These are phyloP conservation scores for Colletes collaris DNA, from an alignment of 2,888 invertebrate species.

Conservation along the genomic window DNA sequence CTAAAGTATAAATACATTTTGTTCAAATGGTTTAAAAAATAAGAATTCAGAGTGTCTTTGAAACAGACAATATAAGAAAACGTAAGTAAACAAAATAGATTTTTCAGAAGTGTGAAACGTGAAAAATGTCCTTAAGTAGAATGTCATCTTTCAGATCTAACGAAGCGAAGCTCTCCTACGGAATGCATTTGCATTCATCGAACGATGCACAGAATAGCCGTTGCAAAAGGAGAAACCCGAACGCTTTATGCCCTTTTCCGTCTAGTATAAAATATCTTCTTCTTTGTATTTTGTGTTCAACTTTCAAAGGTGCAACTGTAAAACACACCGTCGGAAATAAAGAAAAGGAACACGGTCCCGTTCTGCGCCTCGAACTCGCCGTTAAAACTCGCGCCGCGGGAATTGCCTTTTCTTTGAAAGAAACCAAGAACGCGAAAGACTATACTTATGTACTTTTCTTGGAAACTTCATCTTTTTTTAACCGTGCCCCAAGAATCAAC, in stretches of 20 bases:
- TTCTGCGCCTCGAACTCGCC: background rate
- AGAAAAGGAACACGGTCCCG: slow-evolving; percentile 2
- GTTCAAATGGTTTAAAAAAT: no score
- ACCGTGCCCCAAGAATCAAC: background rate
- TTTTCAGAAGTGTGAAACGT: no score
- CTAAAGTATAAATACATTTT: no score
- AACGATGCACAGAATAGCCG: background rate
- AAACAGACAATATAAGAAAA: no score
- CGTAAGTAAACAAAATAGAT: no score
- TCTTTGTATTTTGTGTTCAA: slow-evolving; percentile 7
- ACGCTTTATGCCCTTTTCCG: background rate
- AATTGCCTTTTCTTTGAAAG: slow-evolving; percentile 10
- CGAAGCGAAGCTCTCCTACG: background rate
- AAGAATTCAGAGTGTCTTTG: no score
- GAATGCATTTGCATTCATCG: background rate
- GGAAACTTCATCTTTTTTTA: slow-evolving; percentile 19
- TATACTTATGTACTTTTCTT: background rate
- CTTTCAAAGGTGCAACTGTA: slow-evolving; percentile 19
- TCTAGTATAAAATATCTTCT: background rate
- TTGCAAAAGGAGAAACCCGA: background rate
- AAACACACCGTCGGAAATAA: slow-evolving; percentile 15
- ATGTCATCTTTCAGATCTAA: background rate
- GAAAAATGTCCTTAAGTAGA: no score
- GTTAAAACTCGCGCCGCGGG: slow-evolving; percentile 26
- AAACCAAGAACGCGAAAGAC: slow-evolving; percentile 20